These are phyloP conservation scores for Hypotaenidia philippensis DNA, from an alignment of 2,797 vertebrate genomes.

Conservation along the genomic window DNA sequence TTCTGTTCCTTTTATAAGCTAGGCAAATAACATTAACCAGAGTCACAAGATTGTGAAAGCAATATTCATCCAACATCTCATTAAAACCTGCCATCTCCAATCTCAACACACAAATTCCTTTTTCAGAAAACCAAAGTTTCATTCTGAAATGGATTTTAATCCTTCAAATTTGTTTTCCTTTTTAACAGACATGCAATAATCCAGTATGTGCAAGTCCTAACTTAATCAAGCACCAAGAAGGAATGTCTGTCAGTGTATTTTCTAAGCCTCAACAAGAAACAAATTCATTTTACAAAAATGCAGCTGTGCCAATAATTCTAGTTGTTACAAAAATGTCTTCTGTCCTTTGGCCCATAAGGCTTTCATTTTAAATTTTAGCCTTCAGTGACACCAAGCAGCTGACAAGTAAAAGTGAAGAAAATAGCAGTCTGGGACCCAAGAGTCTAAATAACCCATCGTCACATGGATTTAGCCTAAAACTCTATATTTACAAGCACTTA, in stretches of 20 bases:
- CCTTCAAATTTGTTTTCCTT: not conserved
- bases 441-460: not conserved
- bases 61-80: not conserved
- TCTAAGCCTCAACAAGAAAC: not conserved
- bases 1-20: not conserved
- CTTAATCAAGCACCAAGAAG: not conserved
- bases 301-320: not conserved
- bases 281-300: not conserved
- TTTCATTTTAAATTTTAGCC: not conserved
- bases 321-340: not conserved
- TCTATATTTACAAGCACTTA: not conserved
- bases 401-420: not conserved
- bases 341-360: not conserved
- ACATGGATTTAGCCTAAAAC: not conserved
- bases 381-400: not conserved
- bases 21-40: not conserved
- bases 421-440: not conserved
- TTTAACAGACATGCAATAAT: not conserved
- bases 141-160: not conserved
- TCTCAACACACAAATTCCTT: not conserved
- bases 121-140: not conserved
- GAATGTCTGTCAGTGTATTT: not conserved
- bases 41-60: not conserved
- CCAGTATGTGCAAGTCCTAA: not conserved
- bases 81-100: not conserved